A percentile compares a stretch with the other conserved stretches of the same genome.
These are phyloP conservation scores for Plectropomus leopardus DNA, from an alignment of 2,113 vertebrate species.

Conservation along the genomic window DNA sequence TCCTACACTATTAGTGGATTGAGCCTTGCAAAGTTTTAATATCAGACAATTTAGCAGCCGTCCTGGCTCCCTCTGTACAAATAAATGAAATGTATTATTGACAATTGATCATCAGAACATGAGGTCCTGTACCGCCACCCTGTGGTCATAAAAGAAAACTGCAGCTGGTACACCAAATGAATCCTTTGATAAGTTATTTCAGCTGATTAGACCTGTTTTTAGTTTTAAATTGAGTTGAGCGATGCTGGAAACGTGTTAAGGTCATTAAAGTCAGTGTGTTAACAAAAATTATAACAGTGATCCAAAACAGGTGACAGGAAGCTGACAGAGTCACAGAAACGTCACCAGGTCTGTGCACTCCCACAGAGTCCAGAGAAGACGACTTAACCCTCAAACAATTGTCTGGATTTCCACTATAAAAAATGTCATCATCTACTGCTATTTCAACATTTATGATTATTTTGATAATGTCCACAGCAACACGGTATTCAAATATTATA, in stretches of 20 bases:
- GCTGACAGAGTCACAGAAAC: too few relatives aligned
- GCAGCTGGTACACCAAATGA: not conserved
- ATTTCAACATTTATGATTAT: not conserved
- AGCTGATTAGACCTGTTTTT: not conserved
- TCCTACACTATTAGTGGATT: too few relatives aligned
- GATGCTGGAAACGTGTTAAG: not conserved
- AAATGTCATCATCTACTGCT: not conserved
- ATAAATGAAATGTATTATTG: not conserved
- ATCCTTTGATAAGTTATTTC: not conserved
- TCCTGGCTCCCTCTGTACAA: not conserved
- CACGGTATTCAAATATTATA: not conserved
- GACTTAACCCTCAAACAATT: not conserved
- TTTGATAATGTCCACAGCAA: not conserved
- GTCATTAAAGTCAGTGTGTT: not conserved
- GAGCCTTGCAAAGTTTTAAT: not conserved
- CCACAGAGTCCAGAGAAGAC: too few relatives aligned
- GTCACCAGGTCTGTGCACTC: too few relatives aligned
- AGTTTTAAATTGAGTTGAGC: not conserved
- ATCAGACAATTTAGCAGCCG: not conserved
- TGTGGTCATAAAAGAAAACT: constrained; percentile 39
- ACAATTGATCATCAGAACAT: not conserved
- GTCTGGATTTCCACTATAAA: not conserved
- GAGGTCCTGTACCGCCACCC: constrained; percentile 44
- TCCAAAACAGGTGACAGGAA: not conserved
- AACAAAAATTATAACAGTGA: not conserved